Base-by-base conservation (phyloP, 37 sponge, comb jelly and placozoan genomes). In the Axinella damicornis region DNA sequence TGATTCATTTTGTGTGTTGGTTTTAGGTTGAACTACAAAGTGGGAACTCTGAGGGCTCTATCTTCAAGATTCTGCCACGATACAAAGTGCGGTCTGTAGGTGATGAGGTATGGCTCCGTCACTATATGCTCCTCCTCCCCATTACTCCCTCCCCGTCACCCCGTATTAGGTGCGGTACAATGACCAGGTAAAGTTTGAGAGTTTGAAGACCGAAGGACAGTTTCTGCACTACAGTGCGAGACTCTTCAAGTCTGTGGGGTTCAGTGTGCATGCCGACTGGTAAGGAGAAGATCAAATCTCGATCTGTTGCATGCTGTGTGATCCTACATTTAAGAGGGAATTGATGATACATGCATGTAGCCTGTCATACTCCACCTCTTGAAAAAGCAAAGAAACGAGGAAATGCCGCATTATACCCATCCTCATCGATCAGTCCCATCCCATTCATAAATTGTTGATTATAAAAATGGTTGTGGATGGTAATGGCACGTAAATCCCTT, bases 31-130 rank as follows among this genome's bases (percentile, higher is more conserved):
- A 81, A 17, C 73, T 92, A 37, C 36, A 17, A 36, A 30, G 32
- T 25, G 22, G 66, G 20, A 83, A 87, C 71, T 60, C 84, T 37
- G 57, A 86, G 15, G 69, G 80, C 18, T 83, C 85, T 36, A 77
- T 80, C 46, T 94, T 94, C 66, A 83, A 73, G 73, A 87, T 94
- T 24, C 67, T 94, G 13, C 95, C 95, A 16, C 74, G 92, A 15
- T 94, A 94, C 86, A 94, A 90, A 57, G 87, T 94, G 34, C 54
- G 82, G 53, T 87, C 95, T 35, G 87, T 85, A 53, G 95, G 95
- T 35, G 95, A 94, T 72, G 82, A 85, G 79, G 95, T 94, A 32
- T 69, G 11, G n/a, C 72, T 70, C 11, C 40, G 2, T 9, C 2
- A 9, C 72, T 12, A 37, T 32, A 9, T 70, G 5, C 28, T 33